These are phyloP conservation scores for Euclidia mi DNA, from an alignment of 2,888 invertebrate species.

Conservation along the genomic window DNA sequence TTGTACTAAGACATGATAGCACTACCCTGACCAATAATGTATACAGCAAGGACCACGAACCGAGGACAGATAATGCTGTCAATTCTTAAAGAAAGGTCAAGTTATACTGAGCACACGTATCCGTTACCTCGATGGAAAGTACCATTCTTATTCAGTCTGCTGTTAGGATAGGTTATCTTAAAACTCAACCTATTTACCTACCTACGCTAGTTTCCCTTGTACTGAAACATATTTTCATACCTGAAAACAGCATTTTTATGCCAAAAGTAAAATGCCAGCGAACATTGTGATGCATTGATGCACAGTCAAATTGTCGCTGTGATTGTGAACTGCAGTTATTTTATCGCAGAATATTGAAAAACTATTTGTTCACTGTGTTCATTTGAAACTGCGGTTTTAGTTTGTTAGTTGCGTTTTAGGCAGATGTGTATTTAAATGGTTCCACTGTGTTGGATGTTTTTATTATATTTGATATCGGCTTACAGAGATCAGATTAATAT, in stretches of 20 bases:
- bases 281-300: constrained; percentile 27
- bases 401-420: no score
- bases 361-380: no score
- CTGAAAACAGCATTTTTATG: constrained; percentile 24
- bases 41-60: background rate
- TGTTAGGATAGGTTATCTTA: constrained; percentile 19
- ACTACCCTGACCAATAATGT: background rate
- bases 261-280: constrained; percentile 24
- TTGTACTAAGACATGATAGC: no score
- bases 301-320: constrained; percentile 36
- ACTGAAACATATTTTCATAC: constrained; percentile 32
- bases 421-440: no score
- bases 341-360: background rate
- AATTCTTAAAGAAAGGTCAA: no score
- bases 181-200: constrained; percentile 36
- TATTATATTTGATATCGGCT: no score
- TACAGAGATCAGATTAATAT: no score
- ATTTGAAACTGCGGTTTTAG: no score
- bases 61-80: no score
- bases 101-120: no score
- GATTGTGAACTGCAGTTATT: constrained; percentile 20
- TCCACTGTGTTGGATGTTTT: no score
- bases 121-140: constrained; percentile 2
- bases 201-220: constrained; percentile 10
- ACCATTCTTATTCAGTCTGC: constrained; percentile 3